Conservation (phyloP, 1,140 invertebrate species). For the Centruroides vittatus region DNA sequence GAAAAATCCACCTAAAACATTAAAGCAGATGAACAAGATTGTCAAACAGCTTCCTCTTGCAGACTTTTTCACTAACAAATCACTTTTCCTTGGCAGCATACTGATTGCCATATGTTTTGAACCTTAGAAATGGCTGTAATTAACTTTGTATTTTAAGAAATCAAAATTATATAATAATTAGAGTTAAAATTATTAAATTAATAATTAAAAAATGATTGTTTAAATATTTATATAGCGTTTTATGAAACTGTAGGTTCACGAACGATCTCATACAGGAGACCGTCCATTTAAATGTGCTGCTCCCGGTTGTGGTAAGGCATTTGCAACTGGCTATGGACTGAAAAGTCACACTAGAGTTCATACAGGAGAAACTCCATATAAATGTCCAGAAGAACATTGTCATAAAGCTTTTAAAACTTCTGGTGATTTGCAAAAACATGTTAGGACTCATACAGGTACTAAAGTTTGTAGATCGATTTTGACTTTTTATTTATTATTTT, state of each 20-base stretch:
- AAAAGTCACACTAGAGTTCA: slow-evolving; percentile 51
- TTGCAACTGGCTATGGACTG: slow-evolving; percentile 50
- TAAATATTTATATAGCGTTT: slow-evolving; percentile 19
- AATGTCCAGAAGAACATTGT: slow-evolving; percentile 40
- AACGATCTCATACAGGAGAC: slow-evolving; percentile 33
- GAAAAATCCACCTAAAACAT: too few relatives aligned
- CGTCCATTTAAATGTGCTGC: slow-evolving; percentile 25
- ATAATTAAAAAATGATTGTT: too few relatives aligned
- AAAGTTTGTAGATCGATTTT: not conserved
- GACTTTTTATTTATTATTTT: not conserved
- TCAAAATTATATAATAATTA: too few relatives aligned
- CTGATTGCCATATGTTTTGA: too few relatives aligned
- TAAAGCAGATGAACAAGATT: too few relatives aligned
- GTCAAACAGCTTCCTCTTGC: too few relatives aligned
- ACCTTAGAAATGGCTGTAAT: too few relatives aligned
- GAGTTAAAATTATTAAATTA: too few relatives aligned
- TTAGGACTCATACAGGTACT: slow-evolving; percentile 49
- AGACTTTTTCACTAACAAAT: too few relatives aligned
- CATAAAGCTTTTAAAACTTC: slow-evolving; percentile 50
- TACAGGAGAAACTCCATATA: slow-evolving; percentile 52
- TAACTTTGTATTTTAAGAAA: too few relatives aligned
- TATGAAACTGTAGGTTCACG: slow-evolving; percentile 50
- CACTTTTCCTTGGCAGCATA: too few relatives aligned
- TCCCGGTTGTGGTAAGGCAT: slow-evolving; percentile 44
- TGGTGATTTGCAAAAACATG: slow-evolving; percentile 52